Conservation (phyloP, 2,113 vertebrate species). For the Girardinichthys multiradiatus region DNA sequence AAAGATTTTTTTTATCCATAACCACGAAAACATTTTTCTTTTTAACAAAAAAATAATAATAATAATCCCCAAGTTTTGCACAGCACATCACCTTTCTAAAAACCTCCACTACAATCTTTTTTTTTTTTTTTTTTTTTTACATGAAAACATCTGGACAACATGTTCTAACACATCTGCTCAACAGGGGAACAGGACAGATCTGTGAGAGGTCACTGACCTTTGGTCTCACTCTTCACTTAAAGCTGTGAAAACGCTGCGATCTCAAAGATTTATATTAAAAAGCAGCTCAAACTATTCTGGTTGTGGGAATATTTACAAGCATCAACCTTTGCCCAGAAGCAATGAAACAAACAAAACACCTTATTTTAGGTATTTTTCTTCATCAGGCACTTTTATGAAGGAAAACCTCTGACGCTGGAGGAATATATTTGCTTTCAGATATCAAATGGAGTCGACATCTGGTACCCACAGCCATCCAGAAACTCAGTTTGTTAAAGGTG, state of each 20-base stretch:
- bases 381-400: slow-evolving; percentile 11
- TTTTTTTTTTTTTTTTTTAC: background rate
- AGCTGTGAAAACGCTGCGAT: background rate
- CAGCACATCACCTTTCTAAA: background rate
- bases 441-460: background rate
- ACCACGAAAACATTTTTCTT: slow-evolving; percentile 2
- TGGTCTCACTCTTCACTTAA: slow-evolving; percentile 39
- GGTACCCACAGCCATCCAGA: too few relatives aligned
- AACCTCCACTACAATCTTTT: slow-evolving; percentile 3
- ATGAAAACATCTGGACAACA: background rate
- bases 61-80: slow-evolving; percentile 6
- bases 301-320: background rate
- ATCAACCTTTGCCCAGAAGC: background rate
- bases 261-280: background rate
- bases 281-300: background rate
- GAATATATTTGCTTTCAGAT: background rate
- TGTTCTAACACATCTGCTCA: background rate
- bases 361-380: slow-evolving; percentile 29
- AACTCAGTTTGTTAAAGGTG: background rate
- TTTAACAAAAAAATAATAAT: background rate
- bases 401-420: background rate
- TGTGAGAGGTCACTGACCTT: slow-evolving; percentile 52
- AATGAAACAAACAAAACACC: background rate
- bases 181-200: background rate
- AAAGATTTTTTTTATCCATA: background rate